These are phyloP conservation scores for Gobio occitaniae DNA, from an alignment of 2,797 vertebrate species.

Conservation along the genomic window DNA sequence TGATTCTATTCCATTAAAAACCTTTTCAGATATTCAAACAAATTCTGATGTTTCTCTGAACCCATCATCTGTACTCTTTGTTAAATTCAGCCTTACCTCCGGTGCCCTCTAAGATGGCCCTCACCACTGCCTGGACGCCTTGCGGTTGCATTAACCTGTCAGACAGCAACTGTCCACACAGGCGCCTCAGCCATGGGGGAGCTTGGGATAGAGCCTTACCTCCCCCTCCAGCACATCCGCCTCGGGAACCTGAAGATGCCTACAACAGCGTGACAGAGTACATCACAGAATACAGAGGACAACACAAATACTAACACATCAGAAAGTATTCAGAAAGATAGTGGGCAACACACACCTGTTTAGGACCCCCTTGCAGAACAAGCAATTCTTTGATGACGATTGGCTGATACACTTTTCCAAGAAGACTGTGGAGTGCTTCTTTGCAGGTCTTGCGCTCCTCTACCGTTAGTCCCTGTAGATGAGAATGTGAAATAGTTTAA, in stretches of 20 bases:
- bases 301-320: neutral
- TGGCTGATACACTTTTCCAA: slow-evolving; percentile 90
- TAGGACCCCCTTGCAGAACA: slow-evolving; percentile 87
- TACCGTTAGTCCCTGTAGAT: slow-evolving; percentile 75
- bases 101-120: slow-evolving; percentile 87
- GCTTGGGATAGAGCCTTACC: slow-evolving; percentile 64
- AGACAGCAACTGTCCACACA: slow-evolving; percentile 91
- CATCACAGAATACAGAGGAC: neutral
- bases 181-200: slow-evolving; percentile 86
- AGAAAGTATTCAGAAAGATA: neutral
- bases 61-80: neutral
- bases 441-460: slow-evolving; percentile 78
- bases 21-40: neutral
- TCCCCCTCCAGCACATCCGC: slow-evolving; percentile 18
- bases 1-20: neutral
- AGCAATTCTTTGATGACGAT: slow-evolving; percentile 89
- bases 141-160: slow-evolving; percentile 85
- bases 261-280: neutral
- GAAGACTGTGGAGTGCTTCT: slow-evolving; percentile 76
- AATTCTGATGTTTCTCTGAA: neutral
- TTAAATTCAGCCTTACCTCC: slow-evolving; percentile 76
- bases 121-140: slow-evolving; percentile 89
- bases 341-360: slow-evolving; percentile 77
- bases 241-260: slow-evolving; percentile 58
- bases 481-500: neutral